phyloP scores from a whole-genome alignment of 37 sponge, comb jelly and placozoan genomes.

The Agelas oroides region DNA sequence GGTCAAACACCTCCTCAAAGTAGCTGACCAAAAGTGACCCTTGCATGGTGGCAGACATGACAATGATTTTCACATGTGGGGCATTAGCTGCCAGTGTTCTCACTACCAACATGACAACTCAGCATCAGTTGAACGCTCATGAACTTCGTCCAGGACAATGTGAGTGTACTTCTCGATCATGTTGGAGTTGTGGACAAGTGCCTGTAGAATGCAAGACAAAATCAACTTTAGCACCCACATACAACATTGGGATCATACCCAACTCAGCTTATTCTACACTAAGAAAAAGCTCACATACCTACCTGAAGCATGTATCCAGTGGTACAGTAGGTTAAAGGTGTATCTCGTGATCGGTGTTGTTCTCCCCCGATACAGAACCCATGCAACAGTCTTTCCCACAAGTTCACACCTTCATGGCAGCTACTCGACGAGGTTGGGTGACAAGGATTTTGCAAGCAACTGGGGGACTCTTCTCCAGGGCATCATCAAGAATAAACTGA shows the following conservation, averaged over 20 bases:
- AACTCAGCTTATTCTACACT: no score
- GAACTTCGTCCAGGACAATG: conserved; percentile 82
- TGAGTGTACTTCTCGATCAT: conserved; percentile 63
- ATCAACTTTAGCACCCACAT: no score
- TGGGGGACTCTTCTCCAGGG: background rate
- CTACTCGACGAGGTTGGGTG: conserved; percentile 81
- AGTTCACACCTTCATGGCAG: conserved; percentile 47
- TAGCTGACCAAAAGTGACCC: conserved; percentile 51
- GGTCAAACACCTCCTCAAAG: conserved; percentile 46
- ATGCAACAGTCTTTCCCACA: conserved; percentile 59
- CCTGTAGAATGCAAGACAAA: conserved; percentile 7
- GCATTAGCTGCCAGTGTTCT: conserved; percentile 44
- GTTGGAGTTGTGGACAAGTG: conserved; percentile 52
- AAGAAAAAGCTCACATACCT: no score
- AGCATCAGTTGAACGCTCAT: conserved; percentile 66
- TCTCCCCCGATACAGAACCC: conserved; percentile 81
- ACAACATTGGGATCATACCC: no score
- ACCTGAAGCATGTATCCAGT: conserved; percentile 78
- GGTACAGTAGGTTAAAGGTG: conserved; percentile 70
- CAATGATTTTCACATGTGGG: conserved; percentile 45
- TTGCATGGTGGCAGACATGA: conserved; percentile 89
- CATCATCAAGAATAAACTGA: conserved; percentile 78
- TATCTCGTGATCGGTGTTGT: background rate
- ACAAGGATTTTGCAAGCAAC: conserved; percentile 54
- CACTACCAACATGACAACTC: conserved; percentile 71